Base-by-base conservation (phyloP, 2,797 vertebrate genomes). In the Aeoliscus strigatus region DNA sequence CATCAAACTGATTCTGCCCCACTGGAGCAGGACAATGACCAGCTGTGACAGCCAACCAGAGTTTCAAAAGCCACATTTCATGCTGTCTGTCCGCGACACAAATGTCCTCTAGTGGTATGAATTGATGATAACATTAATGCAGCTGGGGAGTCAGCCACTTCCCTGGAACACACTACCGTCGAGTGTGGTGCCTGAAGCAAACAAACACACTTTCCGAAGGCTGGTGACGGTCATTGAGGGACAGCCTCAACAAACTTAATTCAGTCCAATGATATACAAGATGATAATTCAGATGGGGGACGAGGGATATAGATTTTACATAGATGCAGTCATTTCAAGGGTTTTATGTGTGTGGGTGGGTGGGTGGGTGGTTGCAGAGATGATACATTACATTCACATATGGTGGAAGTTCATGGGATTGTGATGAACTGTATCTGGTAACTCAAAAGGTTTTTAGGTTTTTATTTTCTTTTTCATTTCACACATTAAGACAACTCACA, bases 41-140 rank as follows among this genome's bases (percentile, higher is more conserved):
- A 18, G 28, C 33, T 41, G 38, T 79, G 69, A 81, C 80, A 75
- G 44, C 26, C 49, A 21, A 73, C 70, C 52, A 53, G 33, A 38
- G 60, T 50, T 36, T 60, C 51, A 27, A 69, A 52, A 68, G 27
- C 28, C 27, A 28, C 37, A 15, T 73, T 46, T 48, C 49, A 47
- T 35, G 12, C 49, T 51, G 59, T 63, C 64, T 64, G 56, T 34
- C 48, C 43, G 27, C 43, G 46, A 58, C 44, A 66, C 58, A 66
- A 59, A 63, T 69, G 60, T 70, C 52, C 49, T 38, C 43, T 11
- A 32, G 60, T 70, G 60, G 72, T 38, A 23, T 61, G 49, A 68
- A 79, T 67, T 66, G 35, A 66, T 70, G 39, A 66, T 41, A 62
- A 65, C 36, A 36, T 43, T 55, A 57, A 60, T 60, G 45, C 64